Percentiles rank a stretch among this genome's conserved stretches.
Evolutionary conservation across 2,797 vertebrate genomes (phyloP).

Genomic region (Tenualosa thibaudeaui): DNA sequence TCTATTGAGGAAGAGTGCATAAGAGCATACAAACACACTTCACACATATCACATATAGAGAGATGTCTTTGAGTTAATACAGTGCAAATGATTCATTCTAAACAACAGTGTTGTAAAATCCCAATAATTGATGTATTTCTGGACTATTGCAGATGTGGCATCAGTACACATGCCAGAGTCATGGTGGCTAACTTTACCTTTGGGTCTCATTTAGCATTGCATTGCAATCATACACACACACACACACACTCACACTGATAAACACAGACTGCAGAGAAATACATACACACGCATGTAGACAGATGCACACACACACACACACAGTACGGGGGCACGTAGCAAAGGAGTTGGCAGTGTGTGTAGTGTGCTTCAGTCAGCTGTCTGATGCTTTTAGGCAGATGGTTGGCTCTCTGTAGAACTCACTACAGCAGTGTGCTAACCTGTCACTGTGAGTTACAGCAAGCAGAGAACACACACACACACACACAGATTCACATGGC

Average conservation of each 20-base stretch:
- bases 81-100: too few species aligned
- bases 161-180: too few species aligned
- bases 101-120: too few species aligned
- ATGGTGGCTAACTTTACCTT: too few species aligned
- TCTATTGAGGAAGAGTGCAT: too few species aligned
- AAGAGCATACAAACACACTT: too few species aligned
- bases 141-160: too few species aligned
- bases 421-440: slow-evolving; percentile 26
- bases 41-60: too few species aligned
- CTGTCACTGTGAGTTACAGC: slow-evolving; percentile 48
- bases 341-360: background rate
- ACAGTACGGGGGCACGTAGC: background rate
- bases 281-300: background rate
- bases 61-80: too few species aligned
- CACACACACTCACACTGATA: background rate
- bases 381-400: slow-evolving; percentile 56
- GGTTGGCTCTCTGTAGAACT: slow-evolving; percentile 32
- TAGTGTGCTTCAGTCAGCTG: slow-evolving; percentile 43
- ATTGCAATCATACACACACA: background rate
- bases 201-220: too few species aligned
- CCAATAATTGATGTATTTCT: too few species aligned
- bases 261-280: background rate
- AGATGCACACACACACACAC: background rate
- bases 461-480: slow-evolving; percentile 32
- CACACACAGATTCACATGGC: background rate